These are phyloP conservation scores for Tinamus guttatus DNA, from an alignment of 2,113 vertebrate genomes.

Conservation along the genomic window DNA sequence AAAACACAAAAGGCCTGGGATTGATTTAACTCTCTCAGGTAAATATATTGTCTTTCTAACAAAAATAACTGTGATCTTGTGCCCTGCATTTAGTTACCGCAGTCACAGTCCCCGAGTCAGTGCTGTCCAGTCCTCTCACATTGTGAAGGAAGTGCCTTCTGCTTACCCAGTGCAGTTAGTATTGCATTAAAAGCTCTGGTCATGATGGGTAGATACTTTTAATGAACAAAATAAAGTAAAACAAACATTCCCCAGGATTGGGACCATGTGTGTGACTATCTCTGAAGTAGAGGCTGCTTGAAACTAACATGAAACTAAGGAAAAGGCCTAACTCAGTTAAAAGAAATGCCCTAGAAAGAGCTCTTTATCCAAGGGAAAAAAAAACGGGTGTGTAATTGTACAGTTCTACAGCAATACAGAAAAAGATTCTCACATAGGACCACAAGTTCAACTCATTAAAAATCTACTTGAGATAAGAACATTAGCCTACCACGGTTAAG, in stretches of 20 bases:
- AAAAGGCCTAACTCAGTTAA: neutral
- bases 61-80: neutral
- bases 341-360: neutral
- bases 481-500: neutral
- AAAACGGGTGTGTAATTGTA: neutral
- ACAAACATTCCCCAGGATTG: neutral
- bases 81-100: neutral
- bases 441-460: neutral
- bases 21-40: neutral
- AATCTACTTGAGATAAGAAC: neutral
- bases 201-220: neutral
- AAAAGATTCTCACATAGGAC: neutral
- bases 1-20: neutral
- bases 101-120: neutral
- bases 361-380: too few species aligned
- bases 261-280: too few species aligned
- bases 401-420: neutral
- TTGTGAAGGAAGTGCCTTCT: neutral
- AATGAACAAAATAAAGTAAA: neutral
- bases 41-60: neutral
- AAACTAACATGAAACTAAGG: neutral
- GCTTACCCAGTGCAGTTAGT: rapidly evolving
- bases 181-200: neutral
- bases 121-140: neutral
- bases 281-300: neutral